Evolutionary conservation across 2,797 vertebrate species (phyloP).

Genomic region (Clarias platycephalus): DNA sequence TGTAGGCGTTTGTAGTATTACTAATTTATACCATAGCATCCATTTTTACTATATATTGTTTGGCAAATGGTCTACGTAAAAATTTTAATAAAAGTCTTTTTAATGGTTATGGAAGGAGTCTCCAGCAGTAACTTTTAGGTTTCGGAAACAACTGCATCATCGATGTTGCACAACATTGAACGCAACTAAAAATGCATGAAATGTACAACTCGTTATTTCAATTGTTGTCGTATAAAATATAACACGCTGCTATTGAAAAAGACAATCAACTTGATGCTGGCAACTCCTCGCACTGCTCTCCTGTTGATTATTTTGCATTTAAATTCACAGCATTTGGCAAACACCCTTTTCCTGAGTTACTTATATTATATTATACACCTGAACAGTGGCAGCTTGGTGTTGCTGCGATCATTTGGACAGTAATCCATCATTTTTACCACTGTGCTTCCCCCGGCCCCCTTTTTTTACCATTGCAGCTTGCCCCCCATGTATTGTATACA

Average conservation of each 20-base stretch:
- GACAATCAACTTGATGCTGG: neutral
- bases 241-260: neutral
- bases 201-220: neutral
- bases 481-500: neutral
- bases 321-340: too few relatives aligned
- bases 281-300: neutral
- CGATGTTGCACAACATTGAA: neutral
- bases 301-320: neutral
- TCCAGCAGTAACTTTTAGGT: neutral
- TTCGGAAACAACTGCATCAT: neutral
- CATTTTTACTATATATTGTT: neutral
- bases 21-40: neutral
- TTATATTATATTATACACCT: too few relatives aligned
- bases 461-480: neutral
- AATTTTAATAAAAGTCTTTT: neutral
- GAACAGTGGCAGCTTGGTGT: too few relatives aligned
- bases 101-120: neutral
- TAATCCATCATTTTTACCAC: too few relatives aligned
- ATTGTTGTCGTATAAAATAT: neutral
- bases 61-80: neutral
- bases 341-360: too few relatives aligned
- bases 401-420: too few relatives aligned
- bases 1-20: neutral
- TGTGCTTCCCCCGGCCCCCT: too few relatives aligned
- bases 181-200: neutral